Conservation (phyloP, 2,888 invertebrate species). For the Phasia obesa region DNA sequence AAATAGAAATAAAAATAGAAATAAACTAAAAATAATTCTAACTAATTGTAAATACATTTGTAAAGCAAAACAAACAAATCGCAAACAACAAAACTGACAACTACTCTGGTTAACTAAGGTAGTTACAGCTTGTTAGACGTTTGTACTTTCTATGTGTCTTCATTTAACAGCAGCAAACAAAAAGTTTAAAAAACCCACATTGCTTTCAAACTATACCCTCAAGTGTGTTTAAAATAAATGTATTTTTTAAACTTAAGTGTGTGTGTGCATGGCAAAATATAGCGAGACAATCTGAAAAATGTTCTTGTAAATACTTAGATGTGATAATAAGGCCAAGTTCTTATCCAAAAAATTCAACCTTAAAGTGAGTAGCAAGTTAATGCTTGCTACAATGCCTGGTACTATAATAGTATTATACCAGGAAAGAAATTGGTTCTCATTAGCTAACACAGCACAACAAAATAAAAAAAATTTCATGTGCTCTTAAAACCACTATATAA, state of each 20-base stretch:
- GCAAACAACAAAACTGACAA: slow-evolving; percentile 7
- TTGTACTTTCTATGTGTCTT: background rate
- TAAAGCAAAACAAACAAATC: slow-evolving; percentile 4
- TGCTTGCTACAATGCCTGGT: too few species aligned
- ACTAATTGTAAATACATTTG: slow-evolving; percentile 43
- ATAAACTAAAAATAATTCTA: slow-evolving; percentile 23
- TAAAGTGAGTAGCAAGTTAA: too few species aligned
- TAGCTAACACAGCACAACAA: too few species aligned
- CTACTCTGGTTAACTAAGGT: slow-evolving; percentile 1
- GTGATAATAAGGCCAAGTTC: too few species aligned
- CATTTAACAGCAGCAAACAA: slow-evolving; percentile 3
- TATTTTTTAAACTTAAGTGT: background rate
- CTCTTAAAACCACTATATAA: too few species aligned
- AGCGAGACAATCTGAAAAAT: too few species aligned
- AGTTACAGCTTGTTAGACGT: slow-evolving; percentile 17
- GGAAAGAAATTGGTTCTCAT: too few species aligned
- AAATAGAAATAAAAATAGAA: slow-evolving; percentile 8
- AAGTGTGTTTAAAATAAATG: background rate
- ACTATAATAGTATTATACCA: too few species aligned
- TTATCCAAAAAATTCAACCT: too few species aligned
- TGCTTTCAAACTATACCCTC: background rate
- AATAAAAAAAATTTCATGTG: too few species aligned
- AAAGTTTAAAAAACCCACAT: background rate
- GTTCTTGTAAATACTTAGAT: too few species aligned
- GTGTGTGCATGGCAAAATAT: background rate